A percentile compares a stretch with the other conserved stretches of the same genome.
Evolutionary conservation across 2,888 invertebrate species (phyloP).

Genomic region (Cerceris rybyensis): DNA sequence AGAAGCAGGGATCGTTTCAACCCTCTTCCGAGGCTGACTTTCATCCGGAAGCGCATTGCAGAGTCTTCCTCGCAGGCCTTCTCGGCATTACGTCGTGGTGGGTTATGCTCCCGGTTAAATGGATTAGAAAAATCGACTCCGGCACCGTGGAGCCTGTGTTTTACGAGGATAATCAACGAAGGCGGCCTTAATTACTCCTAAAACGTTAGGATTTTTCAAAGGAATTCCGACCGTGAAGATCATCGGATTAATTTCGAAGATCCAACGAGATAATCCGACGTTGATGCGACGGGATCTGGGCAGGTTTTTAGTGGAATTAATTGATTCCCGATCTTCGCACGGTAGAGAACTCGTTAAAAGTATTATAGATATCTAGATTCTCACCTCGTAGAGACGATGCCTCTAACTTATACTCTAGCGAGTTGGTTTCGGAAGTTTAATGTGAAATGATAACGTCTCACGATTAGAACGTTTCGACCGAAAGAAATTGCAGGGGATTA

Average conservation of each 20-base stretch:
- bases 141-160: conserved; percentile 39
- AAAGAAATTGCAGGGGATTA: too few relatives aligned
- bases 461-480: too few relatives aligned
- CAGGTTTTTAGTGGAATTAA: neutral
- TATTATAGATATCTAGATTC: too few relatives aligned
- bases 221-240: conserved; percentile 6
- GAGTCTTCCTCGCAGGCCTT: conserved; percentile 42
- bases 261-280: conserved; percentile 1
- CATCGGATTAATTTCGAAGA: conserved; percentile 4
- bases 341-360: too few relatives aligned
- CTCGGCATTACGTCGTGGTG: conserved; percentile 18
- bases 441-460: too few relatives aligned
- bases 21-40: conserved; percentile 12
- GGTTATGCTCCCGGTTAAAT: conserved; percentile 47
- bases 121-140: conserved; percentile 56
- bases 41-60: conserved; percentile 18
- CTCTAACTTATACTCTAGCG: too few relatives aligned
- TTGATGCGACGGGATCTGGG: neutral
- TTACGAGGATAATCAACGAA: conserved; percentile 47
- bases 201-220: conserved; percentile 4
- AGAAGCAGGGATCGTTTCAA: conserved; percentile 27
- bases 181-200: conserved; percentile 45
- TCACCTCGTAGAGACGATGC: too few relatives aligned
- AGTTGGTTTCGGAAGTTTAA: too few relatives aligned
- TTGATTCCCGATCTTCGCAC: too few relatives aligned